A percentile compares a stretch with the other conserved stretches of the same genome.
These are phyloP conservation scores for Apamea anceps DNA, from an alignment of 2,888 invertebrate genomes.

Conservation along the genomic window DNA sequence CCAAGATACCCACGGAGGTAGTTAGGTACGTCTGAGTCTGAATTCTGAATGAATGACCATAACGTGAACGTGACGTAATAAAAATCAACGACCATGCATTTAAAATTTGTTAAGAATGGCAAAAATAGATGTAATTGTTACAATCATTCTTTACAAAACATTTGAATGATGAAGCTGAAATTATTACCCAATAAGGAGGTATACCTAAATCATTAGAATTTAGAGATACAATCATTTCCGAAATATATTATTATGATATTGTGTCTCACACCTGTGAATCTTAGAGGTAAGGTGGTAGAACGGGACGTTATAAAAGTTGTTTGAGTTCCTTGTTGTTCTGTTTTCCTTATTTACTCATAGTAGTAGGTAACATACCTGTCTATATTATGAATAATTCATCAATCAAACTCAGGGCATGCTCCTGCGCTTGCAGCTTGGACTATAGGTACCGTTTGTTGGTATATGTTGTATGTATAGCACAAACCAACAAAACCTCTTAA, in stretches of 20 bases:
- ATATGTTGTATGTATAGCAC: not conserved
- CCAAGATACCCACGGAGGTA: not conserved
- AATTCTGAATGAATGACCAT: conserved; percentile 11
- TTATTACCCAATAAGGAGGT: not conserved
- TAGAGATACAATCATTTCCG: not conserved
- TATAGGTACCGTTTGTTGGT: not conserved
- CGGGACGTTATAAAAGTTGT: not conserved
- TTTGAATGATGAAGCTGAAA: not conserved
- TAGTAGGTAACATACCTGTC: not conserved
- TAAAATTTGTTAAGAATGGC: conserved; percentile 6
- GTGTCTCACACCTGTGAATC: no score
- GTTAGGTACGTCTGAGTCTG: not conserved
- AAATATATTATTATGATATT: not conserved
- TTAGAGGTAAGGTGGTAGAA: not conserved
- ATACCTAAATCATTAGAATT: not conserved
- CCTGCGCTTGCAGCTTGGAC: not conserved
- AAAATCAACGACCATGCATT: not conserved
- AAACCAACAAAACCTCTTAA: not conserved
- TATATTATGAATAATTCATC: conserved; percentile 8
- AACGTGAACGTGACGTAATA: conserved; percentile 17
- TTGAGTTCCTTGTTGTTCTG: not conserved
- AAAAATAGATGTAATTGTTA: conserved; percentile 27
- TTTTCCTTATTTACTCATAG: conserved; percentile 6
- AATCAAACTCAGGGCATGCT: not conserved
- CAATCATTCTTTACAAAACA: conserved; percentile 5